Evolutionary conservation across 2,797 vertebrate species (phyloP).

Genomic region (Paedocypris micromegethes): DNA sequence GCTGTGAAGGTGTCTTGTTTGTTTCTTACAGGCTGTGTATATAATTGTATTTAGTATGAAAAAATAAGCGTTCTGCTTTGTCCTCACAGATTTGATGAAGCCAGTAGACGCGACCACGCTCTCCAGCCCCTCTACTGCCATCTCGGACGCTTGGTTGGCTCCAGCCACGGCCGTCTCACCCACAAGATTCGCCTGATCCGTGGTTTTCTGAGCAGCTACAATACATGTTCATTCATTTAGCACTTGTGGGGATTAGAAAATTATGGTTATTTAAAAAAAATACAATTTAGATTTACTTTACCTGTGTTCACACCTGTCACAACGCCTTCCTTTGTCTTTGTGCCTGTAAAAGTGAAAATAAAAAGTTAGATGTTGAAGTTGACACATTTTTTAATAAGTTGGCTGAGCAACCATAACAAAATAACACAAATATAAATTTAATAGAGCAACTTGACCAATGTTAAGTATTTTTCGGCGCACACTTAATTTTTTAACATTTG

Average conservation of each 20-base stretch:
- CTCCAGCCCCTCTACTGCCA: conserved; percentile 82
- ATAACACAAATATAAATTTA: too few species aligned
- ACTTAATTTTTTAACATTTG: too few species aligned
- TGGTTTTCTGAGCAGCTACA: conserved; percentile 87
- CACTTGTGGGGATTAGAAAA: neutral
- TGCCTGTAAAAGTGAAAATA: conserved; percentile 62
- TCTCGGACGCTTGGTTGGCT: conserved; percentile 79
- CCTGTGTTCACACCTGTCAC: conserved; percentile 87
- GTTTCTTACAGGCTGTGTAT: too few species aligned
- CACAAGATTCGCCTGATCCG: conserved; percentile 80
- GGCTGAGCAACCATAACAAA: too few species aligned
- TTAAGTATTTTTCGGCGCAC: too few species aligned
- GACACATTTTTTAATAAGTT: too few species aligned
- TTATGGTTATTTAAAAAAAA: neutral
- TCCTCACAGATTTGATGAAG: conserved; percentile 74
- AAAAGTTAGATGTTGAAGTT: neutral
- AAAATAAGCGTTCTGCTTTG: neutral
- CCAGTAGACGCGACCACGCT: conserved; percentile 72
- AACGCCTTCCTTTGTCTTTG: conserved; percentile 89
- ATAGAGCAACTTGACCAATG: too few species aligned
- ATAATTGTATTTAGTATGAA: too few species aligned
- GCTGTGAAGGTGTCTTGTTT: too few species aligned
- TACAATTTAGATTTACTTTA: conserved; percentile 52
- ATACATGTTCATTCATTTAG: neutral
- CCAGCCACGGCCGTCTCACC: conserved; percentile 78